These are phyloP conservation scores for Stenotaenia linearis DNA, from an alignment of 2,888 invertebrate species.

Conservation along the genomic window DNA sequence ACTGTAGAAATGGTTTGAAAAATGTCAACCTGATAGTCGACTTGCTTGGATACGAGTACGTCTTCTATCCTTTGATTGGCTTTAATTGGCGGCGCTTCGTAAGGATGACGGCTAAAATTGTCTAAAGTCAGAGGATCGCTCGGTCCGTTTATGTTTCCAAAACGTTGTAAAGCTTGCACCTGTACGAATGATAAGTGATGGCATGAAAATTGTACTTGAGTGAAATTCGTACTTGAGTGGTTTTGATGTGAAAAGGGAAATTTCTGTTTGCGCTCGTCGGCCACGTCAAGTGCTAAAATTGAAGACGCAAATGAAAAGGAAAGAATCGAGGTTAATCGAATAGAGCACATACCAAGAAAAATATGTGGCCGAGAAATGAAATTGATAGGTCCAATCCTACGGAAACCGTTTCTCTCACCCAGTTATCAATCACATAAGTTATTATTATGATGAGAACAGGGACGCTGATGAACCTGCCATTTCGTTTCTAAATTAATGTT, in stretches of 20 bases:
- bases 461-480: slow-evolving; percentile 67
- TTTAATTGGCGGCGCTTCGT: not conserved
- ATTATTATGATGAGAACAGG: slow-evolving; percentile 71
- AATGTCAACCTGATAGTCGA: not conserved
- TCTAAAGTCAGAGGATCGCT: not conserved
- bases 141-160: not conserved
- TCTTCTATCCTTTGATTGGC: not conserved
- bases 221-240: slow-evolving; percentile 59
- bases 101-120: slow-evolving; percentile 5
- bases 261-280: slow-evolving; percentile 81
- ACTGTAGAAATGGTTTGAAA: not conserved
- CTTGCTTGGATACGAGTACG: not conserved
- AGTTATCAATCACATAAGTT: slow-evolving; percentile 71
- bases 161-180: not conserved
- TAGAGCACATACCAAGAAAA: slow-evolving; percentile 58
- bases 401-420: slow-evolving; percentile 70
- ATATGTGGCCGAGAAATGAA: slow-evolving; percentile 61
- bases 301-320: not conserved
- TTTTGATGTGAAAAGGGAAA: slow-evolving; percentile 84
- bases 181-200: not conserved
- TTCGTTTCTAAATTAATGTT: too few relatives aligned
- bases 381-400: slow-evolving; percentile 62
- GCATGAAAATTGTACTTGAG: not conserved
- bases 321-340: too few relatives aligned
- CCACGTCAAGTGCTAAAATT: slow-evolving; percentile 64